phyloP scores from a whole-genome alignment of 2,797 vertebrate species.

The Pitangus sulphuratus region DNA sequence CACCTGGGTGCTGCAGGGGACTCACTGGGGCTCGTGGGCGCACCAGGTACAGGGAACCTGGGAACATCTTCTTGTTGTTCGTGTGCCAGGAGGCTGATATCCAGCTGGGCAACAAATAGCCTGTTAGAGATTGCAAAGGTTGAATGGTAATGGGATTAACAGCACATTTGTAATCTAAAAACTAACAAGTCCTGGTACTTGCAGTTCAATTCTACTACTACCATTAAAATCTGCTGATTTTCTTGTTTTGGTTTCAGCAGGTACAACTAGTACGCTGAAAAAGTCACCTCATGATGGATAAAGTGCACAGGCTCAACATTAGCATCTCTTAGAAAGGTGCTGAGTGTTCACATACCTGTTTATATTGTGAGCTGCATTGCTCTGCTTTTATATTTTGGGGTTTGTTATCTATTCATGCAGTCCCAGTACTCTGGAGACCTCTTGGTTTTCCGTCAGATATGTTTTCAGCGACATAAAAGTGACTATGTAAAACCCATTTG shows the following conservation, averaged over 20 bases:
- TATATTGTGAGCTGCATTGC: neutral
- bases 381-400: neutral
- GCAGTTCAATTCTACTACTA: neutral
- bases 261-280: neutral
- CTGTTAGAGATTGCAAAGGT: neutral
- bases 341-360: neutral
- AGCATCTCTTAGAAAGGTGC: neutral
- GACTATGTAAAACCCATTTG: neutral
- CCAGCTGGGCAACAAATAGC: neutral
- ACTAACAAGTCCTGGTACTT: neutral
- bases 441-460: neutral
- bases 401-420: neutral
- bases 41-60: accelerated
- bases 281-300: neutral
- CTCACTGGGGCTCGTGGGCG: accelerated
- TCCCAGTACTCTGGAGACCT: neutral
- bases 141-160: neutral
- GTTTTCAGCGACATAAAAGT: neutral
- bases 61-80: neutral
- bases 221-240: neutral
- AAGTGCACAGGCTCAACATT: neutral
- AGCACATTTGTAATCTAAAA: neutral
- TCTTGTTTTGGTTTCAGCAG: neutral
- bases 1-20: neutral
- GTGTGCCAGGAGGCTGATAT: neutral